phyloP scores from a whole-genome alignment of 2,113 vertebrate species.

The Oryzias melastigma region DNA sequence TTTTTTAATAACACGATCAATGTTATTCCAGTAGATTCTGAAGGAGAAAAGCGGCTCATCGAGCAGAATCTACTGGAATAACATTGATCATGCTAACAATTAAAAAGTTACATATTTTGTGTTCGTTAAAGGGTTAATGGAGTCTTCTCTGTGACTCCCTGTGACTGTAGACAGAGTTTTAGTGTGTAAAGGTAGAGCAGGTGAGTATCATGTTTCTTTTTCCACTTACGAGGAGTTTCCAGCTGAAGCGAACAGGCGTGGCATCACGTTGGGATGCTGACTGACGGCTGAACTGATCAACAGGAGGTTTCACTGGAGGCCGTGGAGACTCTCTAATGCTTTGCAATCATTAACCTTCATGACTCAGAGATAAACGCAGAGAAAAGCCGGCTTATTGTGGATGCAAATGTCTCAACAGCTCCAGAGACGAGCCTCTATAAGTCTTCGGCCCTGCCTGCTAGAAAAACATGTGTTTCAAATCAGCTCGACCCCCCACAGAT shows the following conservation, averaged over 20 bases:
- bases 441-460: conserved; percentile 31
- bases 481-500: conserved; percentile 57
- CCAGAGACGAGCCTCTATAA: conserved; percentile 36
- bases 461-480: conserved; percentile 74
- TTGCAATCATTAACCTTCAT: conserved; percentile 4
- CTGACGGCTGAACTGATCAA: conserved; percentile 11
- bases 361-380: conserved; percentile 28
- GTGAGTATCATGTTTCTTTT: conserved; percentile 64
- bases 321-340: conserved; percentile 13
- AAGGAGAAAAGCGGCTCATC: too few species aligned
- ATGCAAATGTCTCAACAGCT: conserved; percentile 11
- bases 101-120: too few species aligned
- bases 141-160: conserved; percentile 12
- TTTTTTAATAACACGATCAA: too few species aligned
- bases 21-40: too few species aligned
- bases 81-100: too few species aligned
- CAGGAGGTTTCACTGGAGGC: conserved; percentile 6
- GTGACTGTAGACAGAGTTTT: conserved; percentile 14
- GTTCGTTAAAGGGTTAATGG: too few species aligned
- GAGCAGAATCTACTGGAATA: too few species aligned
- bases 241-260: conserved; percentile 32
- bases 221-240: conserved; percentile 67
- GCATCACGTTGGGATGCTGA: conserved; percentile 36
- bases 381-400: not conserved
- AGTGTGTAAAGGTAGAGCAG: conserved; percentile 64